These are phyloP conservation scores for Pyxicephalus adspersus DNA, from an alignment of 2,113 vertebrate genomes.

Conservation along the genomic window DNA sequence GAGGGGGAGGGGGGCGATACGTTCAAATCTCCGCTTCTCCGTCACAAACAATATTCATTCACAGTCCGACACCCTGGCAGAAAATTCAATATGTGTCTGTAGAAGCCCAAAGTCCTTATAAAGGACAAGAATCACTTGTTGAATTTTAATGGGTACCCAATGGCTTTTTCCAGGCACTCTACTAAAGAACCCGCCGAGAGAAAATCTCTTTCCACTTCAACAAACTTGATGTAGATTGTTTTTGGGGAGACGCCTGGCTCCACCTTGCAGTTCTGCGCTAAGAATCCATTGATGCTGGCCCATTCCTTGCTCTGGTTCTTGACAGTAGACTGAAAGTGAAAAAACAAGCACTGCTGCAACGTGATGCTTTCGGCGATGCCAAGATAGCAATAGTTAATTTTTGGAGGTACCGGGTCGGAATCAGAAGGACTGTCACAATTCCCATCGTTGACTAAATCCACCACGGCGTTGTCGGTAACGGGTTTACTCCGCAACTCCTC, in stretches of 20 bases:
- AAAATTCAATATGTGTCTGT: constrained; percentile 50
- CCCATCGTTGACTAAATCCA: constrained; percentile 63
- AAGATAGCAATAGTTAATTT: constrained; percentile 92
- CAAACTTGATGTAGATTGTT: constrained; percentile 94
- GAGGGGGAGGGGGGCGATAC: constrained; percentile 40
- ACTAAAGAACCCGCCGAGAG: constrained; percentile 95
- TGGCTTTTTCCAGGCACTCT: constrained; percentile 96
- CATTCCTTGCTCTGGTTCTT: constrained; percentile 85
- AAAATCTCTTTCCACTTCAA: constrained; percentile 98
- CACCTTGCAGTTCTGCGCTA: constrained; percentile 87
- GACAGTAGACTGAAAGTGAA: constrained; percentile 91
- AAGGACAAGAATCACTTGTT: constrained; percentile 84
- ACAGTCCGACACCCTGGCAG: constrained; percentile 56
- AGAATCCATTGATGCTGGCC: constrained; percentile 85
- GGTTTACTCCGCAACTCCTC: constrained; percentile 75
- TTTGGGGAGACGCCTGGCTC: constrained; percentile 73
- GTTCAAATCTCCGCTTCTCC: constrained; percentile 40
- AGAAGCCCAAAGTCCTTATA: constrained; percentile 71
- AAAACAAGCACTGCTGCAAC: constrained; percentile 91
- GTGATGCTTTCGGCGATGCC: constrained; percentile 93
- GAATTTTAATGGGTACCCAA: constrained; percentile 92
- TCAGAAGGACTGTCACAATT: constrained; percentile 72
- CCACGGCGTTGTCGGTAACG: constrained; percentile 54
- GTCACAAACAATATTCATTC: constrained; percentile 25
- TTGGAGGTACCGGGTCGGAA: constrained; percentile 71